A percentile compares a stretch with the other conserved stretches of the same genome.
Conservation (phyloP, 2,113 vertebrate genomes). For the Hyperopisus bebe region DNA sequence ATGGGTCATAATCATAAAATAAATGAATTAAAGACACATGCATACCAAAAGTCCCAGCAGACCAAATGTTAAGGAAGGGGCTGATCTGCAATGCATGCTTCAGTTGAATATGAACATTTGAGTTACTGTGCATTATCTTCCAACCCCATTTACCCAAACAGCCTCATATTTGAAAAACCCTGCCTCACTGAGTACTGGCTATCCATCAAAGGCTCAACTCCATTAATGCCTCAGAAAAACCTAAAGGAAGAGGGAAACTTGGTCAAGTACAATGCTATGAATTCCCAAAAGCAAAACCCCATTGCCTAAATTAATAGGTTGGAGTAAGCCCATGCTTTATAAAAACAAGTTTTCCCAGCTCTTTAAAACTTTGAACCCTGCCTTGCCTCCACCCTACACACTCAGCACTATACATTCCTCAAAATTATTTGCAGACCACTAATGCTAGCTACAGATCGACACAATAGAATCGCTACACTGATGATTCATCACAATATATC, state of each 20-base stretch:
- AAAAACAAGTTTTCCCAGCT: neutral
- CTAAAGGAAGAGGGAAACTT: neutral
- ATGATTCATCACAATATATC: neutral
- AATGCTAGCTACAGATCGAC: neutral
- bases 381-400: neutral
- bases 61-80: neutral
- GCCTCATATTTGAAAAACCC: neutral
- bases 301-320: neutral
- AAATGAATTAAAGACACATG: neutral
- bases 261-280: neutral
- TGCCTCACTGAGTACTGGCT: neutral
- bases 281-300: neutral
- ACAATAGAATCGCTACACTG: neutral
- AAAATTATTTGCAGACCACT: neutral
- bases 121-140: neutral
- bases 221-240: neutral
- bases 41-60: neutral
- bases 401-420: neutral
- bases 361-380: neutral
- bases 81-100: neutral
- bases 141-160: neutral
- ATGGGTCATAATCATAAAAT: neutral
- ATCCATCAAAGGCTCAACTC: neutral
- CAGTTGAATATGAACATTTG: neutral
- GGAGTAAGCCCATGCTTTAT: neutral